Conservation (phyloP, 2,888 invertebrate species). For the Coremacera marginata region DNA sequence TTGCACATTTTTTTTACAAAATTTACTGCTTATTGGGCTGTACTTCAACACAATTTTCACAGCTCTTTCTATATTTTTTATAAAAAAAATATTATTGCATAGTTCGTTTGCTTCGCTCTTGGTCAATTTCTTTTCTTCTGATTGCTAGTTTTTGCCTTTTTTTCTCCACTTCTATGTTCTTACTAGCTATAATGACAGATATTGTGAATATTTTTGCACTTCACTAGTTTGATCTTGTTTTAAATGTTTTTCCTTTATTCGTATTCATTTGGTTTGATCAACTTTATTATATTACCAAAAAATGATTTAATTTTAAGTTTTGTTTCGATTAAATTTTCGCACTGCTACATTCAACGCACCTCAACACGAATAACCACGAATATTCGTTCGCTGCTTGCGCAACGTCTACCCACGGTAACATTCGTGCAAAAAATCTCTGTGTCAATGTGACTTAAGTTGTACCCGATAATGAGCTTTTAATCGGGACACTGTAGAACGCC, state of each 20-base stretch:
- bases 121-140: background rate
- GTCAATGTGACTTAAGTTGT: no score
- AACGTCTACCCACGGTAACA: no score
- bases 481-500: no score
- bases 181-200: background rate
- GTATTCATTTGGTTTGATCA: background rate
- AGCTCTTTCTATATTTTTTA: background rate
- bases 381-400: no score
- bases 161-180: background rate
- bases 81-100: background rate
- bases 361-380: slow-evolving; percentile 16
- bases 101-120: background rate
- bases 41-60: background rate
- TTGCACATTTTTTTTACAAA: background rate
- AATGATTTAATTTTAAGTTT: background rate
- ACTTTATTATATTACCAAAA: background rate
- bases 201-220: background rate
- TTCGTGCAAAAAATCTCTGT: no score
- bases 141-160: background rate
- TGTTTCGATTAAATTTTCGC: background rate
- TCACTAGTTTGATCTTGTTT: background rate
- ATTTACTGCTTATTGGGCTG: background rate
- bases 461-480: no score
- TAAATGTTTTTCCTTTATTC: background rate
- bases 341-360: slow-evolving; percentile 14